Evolutionary conservation across 1,140 invertebrate species (phyloP).

Genomic region (Gryllus bimaculatus): DNA sequence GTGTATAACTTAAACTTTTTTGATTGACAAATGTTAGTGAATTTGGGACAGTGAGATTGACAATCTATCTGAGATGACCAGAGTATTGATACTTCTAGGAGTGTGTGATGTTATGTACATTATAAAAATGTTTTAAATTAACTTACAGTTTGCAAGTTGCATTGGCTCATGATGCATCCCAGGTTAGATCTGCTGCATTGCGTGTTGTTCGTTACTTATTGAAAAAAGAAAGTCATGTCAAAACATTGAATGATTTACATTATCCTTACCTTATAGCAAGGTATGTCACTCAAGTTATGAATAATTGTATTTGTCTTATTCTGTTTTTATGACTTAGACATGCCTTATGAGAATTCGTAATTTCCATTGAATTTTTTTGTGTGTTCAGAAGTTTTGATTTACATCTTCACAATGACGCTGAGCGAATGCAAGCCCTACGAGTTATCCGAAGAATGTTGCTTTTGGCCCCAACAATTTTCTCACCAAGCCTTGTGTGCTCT

Average conservation of each 20-base stretch:
- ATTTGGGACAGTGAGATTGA: neutral
- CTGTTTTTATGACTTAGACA: neutral
- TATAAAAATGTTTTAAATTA: constrained; percentile 23
- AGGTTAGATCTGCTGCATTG: constrained; percentile 78
- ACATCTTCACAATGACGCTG: constrained; percentile 71
- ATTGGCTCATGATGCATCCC: constrained; percentile 74
- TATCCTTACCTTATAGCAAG: constrained; percentile 71
- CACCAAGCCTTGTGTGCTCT: constrained; percentile 54
- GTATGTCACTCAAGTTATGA: constrained; percentile 33
- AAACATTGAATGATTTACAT: constrained; percentile 65
- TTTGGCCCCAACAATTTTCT: constrained; percentile 54
- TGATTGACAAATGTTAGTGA: neutral
- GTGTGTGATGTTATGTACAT: neutral
- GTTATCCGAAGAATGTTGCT: constrained; percentile 62
- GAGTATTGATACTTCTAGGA: neutral
- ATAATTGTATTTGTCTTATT: neutral
- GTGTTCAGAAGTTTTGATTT: constrained; percentile 66
- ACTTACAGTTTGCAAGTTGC: constrained; percentile 68
- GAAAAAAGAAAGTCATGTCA: constrained; percentile 62
- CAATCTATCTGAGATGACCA: neutral
- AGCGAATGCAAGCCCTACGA: constrained; percentile 80
- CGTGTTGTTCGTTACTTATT: constrained; percentile 77
- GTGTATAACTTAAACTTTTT: constrained; percentile 28
- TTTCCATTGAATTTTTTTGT: constrained; percentile 14
- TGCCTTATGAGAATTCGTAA: too few relatives aligned